phyloP scores from a whole-genome alignment of 2,113 vertebrate species.

The Malurus cyaneus region DNA sequence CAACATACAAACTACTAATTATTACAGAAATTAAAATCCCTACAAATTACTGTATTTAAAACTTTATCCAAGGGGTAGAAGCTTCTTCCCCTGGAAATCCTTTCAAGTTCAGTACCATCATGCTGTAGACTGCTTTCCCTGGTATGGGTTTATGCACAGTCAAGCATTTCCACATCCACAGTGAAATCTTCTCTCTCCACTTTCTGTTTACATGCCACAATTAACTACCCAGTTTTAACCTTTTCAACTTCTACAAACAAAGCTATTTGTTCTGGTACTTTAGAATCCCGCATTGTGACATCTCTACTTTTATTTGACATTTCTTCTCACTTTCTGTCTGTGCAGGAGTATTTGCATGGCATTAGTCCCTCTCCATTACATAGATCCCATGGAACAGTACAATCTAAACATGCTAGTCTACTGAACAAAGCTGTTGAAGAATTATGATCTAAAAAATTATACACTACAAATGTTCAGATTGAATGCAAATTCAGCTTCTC shows the following conservation, averaged over 20 bases:
- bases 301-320: neutral
- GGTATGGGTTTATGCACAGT: neutral
- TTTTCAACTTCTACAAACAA: neutral
- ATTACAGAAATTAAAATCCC: neutral
- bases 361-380: neutral
- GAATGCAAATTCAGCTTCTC: neutral
- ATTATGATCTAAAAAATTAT: neutral
- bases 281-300: neutral
- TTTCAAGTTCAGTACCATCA: neutral
- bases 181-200: neutral
- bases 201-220: neutral
- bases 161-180: neutral
- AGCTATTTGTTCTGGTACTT: neutral
- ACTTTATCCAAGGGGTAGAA: neutral
- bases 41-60: neutral
- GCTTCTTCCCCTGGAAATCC: neutral
- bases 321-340: neutral
- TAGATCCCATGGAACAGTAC: neutral
- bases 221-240: neutral
- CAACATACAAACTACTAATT: neutral
- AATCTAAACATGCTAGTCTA: neutral
- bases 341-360: neutral
- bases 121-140: neutral
- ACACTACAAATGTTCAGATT: neutral
- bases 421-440: neutral